phyloP scores from a whole-genome alignment of 1,140 invertebrate genomes.

The Ostrea edulis region DNA sequence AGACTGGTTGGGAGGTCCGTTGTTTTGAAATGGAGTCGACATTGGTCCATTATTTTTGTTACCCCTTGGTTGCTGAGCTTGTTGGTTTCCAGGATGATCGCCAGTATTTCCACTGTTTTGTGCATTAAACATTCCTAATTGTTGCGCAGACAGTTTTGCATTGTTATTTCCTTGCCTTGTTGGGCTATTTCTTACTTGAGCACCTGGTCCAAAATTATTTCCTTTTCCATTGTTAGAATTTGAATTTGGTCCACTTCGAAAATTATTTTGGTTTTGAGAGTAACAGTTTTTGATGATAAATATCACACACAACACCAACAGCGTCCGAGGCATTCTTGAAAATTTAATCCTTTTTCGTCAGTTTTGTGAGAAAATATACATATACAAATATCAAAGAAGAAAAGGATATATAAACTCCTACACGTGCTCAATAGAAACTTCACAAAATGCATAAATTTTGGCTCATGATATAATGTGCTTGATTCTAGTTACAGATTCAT shows the following conservation, averaged over 20 bases:
- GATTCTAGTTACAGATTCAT: not conserved
- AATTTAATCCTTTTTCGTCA: conserved; percentile 1
- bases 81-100: not conserved
- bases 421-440: not conserved
- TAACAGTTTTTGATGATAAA: not conserved
- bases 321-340: not conserved
- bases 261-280: conserved; percentile 5
- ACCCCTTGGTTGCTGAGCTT: not conserved
- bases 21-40: not conserved
- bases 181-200: not conserved
- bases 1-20: not conserved
- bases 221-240: conserved; percentile 7
- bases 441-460: conserved; percentile 11
- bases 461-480: not conserved
- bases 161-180: not conserved
- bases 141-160: not conserved
- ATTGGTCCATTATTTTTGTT: not conserved
- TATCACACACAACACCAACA: not conserved
- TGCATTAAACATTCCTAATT: not conserved
- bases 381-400: not conserved
- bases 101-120: not conserved
- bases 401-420: not conserved
- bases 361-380: not conserved
- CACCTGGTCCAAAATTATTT: not conserved
- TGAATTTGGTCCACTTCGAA: not conserved